Evolutionary conservation across 2,888 invertebrate species (phyloP).

Genomic region (Temnothorax ravouxi): DNA sequence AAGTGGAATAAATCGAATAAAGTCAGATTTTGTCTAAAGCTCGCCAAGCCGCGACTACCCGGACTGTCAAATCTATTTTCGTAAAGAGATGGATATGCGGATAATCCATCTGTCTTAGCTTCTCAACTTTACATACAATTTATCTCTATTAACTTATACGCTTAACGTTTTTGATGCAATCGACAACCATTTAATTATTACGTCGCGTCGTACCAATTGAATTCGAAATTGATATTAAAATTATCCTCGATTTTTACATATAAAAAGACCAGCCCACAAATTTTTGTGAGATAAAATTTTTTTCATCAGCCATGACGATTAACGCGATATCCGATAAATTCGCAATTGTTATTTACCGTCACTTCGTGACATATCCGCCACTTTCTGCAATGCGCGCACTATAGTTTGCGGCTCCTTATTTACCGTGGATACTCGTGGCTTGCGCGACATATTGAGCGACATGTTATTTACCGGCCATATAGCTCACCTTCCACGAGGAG

Average conservation of each 20-base stretch:
- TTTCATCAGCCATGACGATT: not conserved
- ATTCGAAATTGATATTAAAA: not conserved
- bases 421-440: slow-evolving; percentile 13
- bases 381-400: not conserved
- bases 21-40: not conserved
- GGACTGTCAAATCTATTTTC: not conserved
- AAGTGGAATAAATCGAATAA: not conserved
- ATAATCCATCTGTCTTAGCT: not conserved
- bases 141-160: not conserved
- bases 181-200: not conserved
- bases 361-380: not conserved
- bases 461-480: slow-evolving; percentile 40
- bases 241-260: not conserved
- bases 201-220: not conserved
- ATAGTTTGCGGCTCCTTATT: slow-evolving; percentile 17
- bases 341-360: slow-evolving; percentile 4
- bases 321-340: not conserved
- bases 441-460: slow-evolving; percentile 46
- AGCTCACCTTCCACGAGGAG: slow-evolving; percentile 25
- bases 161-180: not conserved
- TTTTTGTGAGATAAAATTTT: not conserved
- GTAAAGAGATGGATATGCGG: not conserved
- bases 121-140: not conserved
- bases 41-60: not conserved
- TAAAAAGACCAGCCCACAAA: not conserved